phyloP scores from a whole-genome alignment of 2,888 invertebrate species.

The Hypolimnas misippus region DNA sequence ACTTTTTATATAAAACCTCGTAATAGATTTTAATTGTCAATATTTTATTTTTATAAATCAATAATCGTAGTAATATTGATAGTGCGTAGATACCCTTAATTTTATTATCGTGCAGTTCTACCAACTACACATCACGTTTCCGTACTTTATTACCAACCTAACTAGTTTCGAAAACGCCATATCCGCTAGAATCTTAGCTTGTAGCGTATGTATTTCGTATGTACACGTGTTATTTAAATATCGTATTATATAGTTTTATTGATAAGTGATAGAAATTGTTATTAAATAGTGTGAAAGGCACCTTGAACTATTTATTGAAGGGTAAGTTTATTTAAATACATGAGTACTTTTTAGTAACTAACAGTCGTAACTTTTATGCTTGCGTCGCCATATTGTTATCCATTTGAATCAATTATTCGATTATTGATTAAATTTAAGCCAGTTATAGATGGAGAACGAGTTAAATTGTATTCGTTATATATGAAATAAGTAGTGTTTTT shows the following conservation, averaged over 20 bases:
- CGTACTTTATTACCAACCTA: neutral
- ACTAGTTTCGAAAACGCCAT: neutral
- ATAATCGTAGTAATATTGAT: neutral
- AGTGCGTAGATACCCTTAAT: neutral
- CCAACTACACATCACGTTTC: neutral
- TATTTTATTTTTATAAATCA: no score
- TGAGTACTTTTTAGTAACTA: neutral
- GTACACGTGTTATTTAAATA: constrained; percentile 10
- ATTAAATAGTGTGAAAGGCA: neutral
- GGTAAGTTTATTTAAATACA: neutral
- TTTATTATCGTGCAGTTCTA: neutral
- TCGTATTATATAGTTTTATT: neutral
- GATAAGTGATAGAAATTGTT: neutral
- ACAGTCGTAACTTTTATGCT: neutral
- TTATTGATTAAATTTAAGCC: neutral
- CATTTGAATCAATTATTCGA: neutral
- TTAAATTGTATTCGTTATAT: neutral
- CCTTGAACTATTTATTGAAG: neutral
- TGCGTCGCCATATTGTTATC: constrained; percentile 26
- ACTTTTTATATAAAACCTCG: no score
- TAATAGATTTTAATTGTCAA: constrained; percentile 2
- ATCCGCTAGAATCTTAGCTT: neutral
- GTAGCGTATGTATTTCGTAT: neutral
- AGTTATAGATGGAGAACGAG: neutral
- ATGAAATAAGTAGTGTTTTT: neutral